A percentile compares a stretch with the other conserved stretches of the same genome.
Conservation (phyloP, 2,797 vertebrate genomes). For the Erethizon dorsatum region DNA sequence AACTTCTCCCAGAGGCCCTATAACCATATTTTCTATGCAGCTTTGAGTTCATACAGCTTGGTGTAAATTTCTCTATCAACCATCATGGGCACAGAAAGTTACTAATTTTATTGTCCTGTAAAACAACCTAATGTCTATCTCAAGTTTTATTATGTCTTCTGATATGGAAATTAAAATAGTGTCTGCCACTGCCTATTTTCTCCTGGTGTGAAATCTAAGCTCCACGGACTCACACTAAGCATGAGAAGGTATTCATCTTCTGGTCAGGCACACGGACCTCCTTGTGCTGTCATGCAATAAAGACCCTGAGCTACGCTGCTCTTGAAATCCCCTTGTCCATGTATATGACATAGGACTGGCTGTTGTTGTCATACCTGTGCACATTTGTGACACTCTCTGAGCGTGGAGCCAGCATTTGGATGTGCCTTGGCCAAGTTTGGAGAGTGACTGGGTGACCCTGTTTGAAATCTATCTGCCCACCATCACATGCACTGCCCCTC, state of each 20-base stretch:
- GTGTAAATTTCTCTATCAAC: background rate
- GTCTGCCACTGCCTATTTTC: background rate
- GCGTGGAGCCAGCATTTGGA: background rate
- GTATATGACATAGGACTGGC: fast-evolving
- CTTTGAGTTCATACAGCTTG: background rate
- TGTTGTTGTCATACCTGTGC: background rate
- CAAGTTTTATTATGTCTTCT: background rate
- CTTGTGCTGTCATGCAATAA: background rate
- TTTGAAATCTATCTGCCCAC: background rate
- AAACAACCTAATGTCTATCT: background rate
- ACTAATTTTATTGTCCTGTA: background rate
- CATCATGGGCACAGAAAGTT: background rate
- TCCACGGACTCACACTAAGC: background rate
- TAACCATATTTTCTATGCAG: background rate
- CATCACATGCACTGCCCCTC: background rate
- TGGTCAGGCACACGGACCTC: background rate
- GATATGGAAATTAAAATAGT: background rate
- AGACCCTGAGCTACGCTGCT: background rate
- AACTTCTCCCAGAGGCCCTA: background rate
- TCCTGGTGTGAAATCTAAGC: background rate
- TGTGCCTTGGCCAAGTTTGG: background rate
- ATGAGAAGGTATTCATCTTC: background rate
- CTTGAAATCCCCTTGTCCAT: background rate
- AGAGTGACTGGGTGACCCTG: background rate
- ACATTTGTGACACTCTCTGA: background rate